Evolutionary conservation across 2,888 invertebrate genomes (phyloP), one percentile per base, ranked within the genome.

Genomic region (Caenorhabditis sulstoni): DNA sequence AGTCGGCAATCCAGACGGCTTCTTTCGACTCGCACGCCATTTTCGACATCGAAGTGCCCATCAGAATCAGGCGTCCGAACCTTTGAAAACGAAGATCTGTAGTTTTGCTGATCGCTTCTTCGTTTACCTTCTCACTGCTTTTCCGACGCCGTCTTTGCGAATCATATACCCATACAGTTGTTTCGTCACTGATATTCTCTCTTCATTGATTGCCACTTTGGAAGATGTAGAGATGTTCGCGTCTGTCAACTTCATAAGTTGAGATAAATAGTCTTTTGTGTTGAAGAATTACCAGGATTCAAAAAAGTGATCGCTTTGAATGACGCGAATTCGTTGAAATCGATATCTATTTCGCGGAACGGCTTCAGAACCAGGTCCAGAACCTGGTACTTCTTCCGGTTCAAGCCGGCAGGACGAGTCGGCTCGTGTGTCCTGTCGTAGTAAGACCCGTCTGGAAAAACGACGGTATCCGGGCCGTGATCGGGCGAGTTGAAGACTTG

Each of bases 11-110:
- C 49, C 90, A 86, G 11, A 89, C 86, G 8, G 89, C 86, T 73
- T 89, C 88, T 65, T 85, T 86, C 84, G 88, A 87, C 71, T 89
- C 89, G 12, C 87, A 88, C 9, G 87, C 86, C 87, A 89, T 89
- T 49, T 89, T 87, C 16, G 88, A 87, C 45, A 89, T 85, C 1
- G 87, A 86, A 8, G 89, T 88, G 23, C 88, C 87, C 3, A 89
- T 82, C 14, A 90, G 79, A 50, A 90, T 83, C 8, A 90, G 74
- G 12, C 87, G 84, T 16, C 87, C 87, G 71, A 88, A 90, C 45
- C 87, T 84, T 65, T 5, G 58, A 58, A 18, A n/a, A n/a, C 3
- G 35, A 29, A 29, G 29, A 7, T 29, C 39, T 39, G 12, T 39
- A 3, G 18, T 14, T 41, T 18, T 5, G n/a, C n/a, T n/a, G n/a